These are phyloP conservation scores for Trachelus iudaicus DNA, from an alignment of 2,888 invertebrate genomes.

Conservation along the genomic window DNA sequence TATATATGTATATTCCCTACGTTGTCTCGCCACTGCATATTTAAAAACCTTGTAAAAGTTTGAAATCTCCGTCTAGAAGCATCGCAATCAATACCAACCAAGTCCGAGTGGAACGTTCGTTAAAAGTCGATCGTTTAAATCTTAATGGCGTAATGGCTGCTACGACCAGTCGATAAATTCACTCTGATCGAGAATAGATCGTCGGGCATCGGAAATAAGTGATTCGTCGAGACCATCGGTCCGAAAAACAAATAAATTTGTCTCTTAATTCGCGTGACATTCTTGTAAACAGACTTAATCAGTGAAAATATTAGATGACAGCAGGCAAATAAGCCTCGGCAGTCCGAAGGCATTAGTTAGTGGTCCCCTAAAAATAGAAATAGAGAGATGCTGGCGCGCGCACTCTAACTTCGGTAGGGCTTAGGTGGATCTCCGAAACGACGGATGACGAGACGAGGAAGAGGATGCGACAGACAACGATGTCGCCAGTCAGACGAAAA, in stretches of 20 bases:
- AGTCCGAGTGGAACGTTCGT: background rate
- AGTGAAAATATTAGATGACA: constrained; percentile 42
- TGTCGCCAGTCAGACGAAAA: background rate
- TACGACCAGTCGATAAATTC: background rate
- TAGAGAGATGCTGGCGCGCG: background rate
- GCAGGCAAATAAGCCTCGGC: constrained; percentile 31
- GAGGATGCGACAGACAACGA: background rate
- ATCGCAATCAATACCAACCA: background rate
- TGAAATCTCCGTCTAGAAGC: background rate
- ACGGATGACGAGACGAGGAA: background rate
- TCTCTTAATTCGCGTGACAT: constrained; percentile 36
- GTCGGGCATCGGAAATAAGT: background rate
- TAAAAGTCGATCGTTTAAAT: background rate
- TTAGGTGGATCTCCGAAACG: background rate
- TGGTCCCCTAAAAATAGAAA: constrained; percentile 16
- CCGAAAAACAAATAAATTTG: constrained; percentile 41
- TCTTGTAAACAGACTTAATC: constrained; percentile 45
- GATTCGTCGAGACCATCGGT: constrained; percentile 7
- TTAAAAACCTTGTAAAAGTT: background rate
- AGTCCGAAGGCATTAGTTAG: constrained; percentile 19
- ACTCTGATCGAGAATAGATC: background rate
- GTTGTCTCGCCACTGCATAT: background rate
- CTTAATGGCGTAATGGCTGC: background rate
- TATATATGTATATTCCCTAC: too few species aligned
- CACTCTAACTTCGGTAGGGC: background rate